Percentiles rank a stretch among this genome's conserved stretches.
Conservation (phyloP, 2,113 vertebrate species). For the Eptesicus fuscus region DNA sequence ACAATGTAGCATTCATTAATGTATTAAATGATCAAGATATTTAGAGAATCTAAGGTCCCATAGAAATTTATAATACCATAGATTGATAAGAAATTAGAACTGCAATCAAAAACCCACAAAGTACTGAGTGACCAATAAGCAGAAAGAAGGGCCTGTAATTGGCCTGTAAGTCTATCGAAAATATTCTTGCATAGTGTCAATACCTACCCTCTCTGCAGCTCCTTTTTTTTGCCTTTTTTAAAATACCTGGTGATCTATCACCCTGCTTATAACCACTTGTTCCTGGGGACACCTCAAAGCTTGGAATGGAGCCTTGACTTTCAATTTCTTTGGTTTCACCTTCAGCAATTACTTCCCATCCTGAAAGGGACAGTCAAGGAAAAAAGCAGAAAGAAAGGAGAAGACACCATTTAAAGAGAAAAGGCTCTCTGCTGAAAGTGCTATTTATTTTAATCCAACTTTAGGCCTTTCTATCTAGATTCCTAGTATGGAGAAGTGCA, state of each 20-base stretch:
- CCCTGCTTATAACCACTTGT: constrained; percentile 86
- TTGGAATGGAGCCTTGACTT: constrained; percentile 86
- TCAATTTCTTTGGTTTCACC: constrained; percentile 92
- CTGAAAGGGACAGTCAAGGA: constrained; percentile 86
- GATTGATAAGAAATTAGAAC: constrained; percentile 14
- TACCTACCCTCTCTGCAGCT: not conserved
- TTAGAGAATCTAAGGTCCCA: not conserved
- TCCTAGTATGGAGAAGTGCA: not conserved
- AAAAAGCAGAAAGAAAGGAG: constrained; percentile 57
- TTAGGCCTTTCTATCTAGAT: not conserved
- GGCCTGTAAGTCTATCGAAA: not conserved
- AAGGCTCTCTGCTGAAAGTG: not conserved
- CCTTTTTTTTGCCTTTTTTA: not conserved
- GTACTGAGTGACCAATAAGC: not conserved
- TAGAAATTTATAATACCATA: not conserved
- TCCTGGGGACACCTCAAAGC: constrained; percentile 85
- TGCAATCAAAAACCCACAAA: constrained; percentile 6
- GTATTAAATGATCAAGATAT: constrained; percentile 22
- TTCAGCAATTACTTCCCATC: constrained; percentile 94
- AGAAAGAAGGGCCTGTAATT: not conserved
- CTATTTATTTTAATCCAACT: constrained; percentile 44
- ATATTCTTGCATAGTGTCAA: not conserved
- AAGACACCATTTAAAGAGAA: not conserved
- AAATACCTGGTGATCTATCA: constrained; percentile 86
- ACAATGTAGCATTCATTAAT: not conserved